Evolutionary conservation across 2,797 vertebrate genomes (phyloP), one percentile per base, ranked within the genome.

Genomic region (Sebastolobus alascanus): DNA sequence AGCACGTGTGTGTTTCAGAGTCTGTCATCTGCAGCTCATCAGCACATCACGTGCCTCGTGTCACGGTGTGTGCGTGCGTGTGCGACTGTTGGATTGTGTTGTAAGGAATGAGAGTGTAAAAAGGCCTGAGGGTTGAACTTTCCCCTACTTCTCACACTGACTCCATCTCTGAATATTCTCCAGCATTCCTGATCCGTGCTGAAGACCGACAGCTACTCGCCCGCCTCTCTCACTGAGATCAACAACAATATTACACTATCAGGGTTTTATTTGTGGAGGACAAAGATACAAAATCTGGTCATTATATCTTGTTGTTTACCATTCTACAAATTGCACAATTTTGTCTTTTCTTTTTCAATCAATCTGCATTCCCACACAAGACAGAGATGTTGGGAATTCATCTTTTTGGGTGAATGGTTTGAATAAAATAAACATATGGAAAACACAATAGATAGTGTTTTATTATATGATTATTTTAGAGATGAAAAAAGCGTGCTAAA

Each of bases 131-230:
- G 87, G 76, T n/a, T 95, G 94, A 96, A 94, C 95, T 95, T 94
- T 96, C 93, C 92, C 93, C 95, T 93, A 95, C 94, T 95, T 96
- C 94, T 92, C 95, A 95, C 93, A 94, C 72, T 56, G 86, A 65
- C 80, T 86, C 59, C 74, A 65, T 74, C 79, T 75, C 37, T 69
- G 77, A 76, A 40, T 27, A 22, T 27, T 66, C 73, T 75, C 65
- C 75, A 65, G 84, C 85, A 87, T 90, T 93, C 90, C 88, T 81
- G 50, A 46, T 84, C 76, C 73, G 14, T 7, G 11, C 58, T 52
- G 82, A 73, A 68, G 50, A 82, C 22, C 3, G n/a, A 22, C 22
- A 20, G 66, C 43, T 60, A 27, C 68, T 12, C n/a, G 29, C 37
- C 16, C 13, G 27, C 76, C 63, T 38, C 71, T 8, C 56, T 60